These are phyloP conservation scores for Luperina nickerlii DNA, from an alignment of 2,888 invertebrate genomes.

Conservation along the genomic window DNA sequence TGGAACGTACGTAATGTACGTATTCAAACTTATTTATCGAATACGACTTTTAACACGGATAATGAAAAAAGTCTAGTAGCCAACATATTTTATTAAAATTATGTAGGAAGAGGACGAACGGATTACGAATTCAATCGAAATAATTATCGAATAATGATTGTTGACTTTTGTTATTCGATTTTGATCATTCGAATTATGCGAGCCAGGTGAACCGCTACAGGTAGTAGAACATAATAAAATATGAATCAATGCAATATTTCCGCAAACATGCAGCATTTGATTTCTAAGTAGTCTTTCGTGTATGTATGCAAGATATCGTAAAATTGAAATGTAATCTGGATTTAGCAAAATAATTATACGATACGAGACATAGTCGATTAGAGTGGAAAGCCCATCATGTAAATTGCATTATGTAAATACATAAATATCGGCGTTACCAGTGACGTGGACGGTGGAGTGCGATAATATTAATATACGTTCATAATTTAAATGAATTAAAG, in stretches of 20 bases:
- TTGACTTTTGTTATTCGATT: constrained; percentile 1
- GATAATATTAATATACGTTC: not conserved
- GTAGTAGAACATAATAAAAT: not conserved
- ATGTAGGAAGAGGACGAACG: not conserved
- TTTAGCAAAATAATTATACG: constrained; percentile 7
- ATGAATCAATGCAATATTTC: not conserved
- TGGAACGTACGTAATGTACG: no score
- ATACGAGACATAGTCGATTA: constrained; percentile 8
- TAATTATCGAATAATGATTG: not conserved
- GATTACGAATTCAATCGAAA: not conserved
- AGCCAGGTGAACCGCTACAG: no score
- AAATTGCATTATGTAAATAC: no score
- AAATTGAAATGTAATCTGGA: constrained; percentile 13
- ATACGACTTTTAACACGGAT: not conserved
- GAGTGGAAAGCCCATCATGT: not conserved
- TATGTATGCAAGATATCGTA: constrained; percentile 10
- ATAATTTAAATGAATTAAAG: not conserved
- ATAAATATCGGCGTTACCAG: not conserved
- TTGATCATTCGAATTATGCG: not conserved
- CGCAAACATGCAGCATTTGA: not conserved
- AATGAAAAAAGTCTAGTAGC: not conserved
- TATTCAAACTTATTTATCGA: constrained; percentile 10
- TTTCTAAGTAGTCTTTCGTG: not conserved
- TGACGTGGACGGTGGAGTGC: not conserved
- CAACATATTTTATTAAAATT: not conserved